Evolutionary conservation across 1,140 invertebrate genomes (phyloP).

Genomic region (Heterodera carotae): DNA sequence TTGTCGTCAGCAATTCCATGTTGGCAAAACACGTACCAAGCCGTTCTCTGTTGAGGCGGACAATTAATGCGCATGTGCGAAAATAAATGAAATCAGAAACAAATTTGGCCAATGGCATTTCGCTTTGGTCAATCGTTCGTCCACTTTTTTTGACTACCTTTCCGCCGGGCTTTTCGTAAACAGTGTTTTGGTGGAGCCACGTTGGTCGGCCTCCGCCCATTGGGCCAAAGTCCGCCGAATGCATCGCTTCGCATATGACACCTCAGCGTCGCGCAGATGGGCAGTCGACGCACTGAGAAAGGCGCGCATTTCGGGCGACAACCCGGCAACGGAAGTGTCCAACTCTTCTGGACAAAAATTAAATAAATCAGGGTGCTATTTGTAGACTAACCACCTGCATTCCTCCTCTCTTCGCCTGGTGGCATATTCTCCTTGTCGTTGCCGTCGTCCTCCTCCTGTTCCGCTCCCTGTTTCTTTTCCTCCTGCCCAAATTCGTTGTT

Average conservation of each 20-base stretch:
- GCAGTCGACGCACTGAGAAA: constrained; percentile 24
- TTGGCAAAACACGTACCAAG: constrained; percentile 32
- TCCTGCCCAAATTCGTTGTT: background rate
- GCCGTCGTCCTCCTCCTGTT: constrained; percentile 18
- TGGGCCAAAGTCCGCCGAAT: constrained; percentile 12
- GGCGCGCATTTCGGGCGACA: constrained; percentile 31
- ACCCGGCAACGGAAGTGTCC: background rate
- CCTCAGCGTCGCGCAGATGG: constrained; percentile 28
- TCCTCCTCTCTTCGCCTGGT: too few relatives aligned
- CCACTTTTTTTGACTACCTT: too few relatives aligned
- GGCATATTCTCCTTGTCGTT: constrained; percentile 4
- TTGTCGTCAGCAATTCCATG: constrained; percentile 21
- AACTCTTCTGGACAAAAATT: constrained; percentile 3
- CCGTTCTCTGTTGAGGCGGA: constrained; percentile 3
- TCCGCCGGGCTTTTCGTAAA: constrained; percentile 20
- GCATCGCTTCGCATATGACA: constrained; percentile 22
- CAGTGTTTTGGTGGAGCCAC: constrained; percentile 7
- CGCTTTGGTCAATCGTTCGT: too few relatives aligned
- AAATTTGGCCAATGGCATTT: too few relatives aligned
- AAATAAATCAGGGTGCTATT: too few relatives aligned
- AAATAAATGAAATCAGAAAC: too few relatives aligned
- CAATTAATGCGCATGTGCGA: background rate
- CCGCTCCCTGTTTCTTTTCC: too few relatives aligned
- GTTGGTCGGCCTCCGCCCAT: constrained; percentile 23
- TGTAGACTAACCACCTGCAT: too few relatives aligned